These are phyloP conservation scores for Boloria euphrosyne DNA, from an alignment of 2,888 invertebrate genomes.

Conservation along the genomic window DNA sequence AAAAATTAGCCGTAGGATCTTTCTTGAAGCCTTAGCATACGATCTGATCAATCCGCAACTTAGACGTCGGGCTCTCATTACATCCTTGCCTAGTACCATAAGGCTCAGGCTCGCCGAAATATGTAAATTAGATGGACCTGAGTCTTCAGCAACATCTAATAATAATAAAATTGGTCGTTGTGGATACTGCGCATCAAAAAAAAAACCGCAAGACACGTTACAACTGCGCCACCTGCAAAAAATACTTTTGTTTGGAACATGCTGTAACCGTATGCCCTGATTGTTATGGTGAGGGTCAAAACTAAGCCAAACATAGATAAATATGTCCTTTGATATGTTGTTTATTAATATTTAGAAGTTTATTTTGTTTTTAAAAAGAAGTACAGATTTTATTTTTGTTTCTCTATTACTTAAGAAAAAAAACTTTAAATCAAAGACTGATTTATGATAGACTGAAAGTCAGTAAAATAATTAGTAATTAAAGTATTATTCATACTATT, in stretches of 20 bases:
- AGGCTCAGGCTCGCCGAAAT: no score
- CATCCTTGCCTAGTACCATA: slow-evolving; percentile 34
- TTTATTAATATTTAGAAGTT: no score
- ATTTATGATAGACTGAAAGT: neutral
- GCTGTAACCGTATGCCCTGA: slow-evolving; percentile 24
- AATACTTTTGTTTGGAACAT: slow-evolving; percentile 20
- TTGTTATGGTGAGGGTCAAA: slow-evolving; percentile 18
- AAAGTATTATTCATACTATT: no score
- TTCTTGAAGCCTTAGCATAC: slow-evolving; percentile 28
- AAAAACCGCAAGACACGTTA: no score
- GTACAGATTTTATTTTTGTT: no score
- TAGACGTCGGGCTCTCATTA: slow-evolving; percentile 7
- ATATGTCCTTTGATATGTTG: no score
- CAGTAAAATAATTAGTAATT: neutral
- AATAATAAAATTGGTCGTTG: no score
- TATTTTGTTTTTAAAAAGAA: no score
- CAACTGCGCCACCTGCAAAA: no score
- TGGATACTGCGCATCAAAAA: no score
- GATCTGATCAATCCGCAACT: slow-evolving; percentile 10
- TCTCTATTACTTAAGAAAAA: slow-evolving; percentile 4
- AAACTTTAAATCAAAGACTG: neutral
- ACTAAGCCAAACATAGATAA: neutral
- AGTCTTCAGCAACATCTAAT: no score
- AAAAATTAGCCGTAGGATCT: slow-evolving; percentile 26
- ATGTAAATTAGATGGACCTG: no score